phyloP scores from a whole-genome alignment of 2,113 vertebrate species.

The Catharus fuscescens region DNA sequence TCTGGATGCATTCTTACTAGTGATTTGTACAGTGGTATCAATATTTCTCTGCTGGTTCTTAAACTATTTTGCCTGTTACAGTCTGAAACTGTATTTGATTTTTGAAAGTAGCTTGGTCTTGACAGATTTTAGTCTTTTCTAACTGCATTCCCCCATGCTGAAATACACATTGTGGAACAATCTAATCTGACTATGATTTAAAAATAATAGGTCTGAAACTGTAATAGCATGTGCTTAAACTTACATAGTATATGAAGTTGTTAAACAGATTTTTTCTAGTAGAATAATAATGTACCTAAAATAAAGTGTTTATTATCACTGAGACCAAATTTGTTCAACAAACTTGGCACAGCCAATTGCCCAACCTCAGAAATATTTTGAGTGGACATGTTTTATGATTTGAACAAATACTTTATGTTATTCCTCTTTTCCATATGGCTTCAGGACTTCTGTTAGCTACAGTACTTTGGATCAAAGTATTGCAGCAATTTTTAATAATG shows the following conservation, averaged over 20 bases:
- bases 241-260: rapidly evolving
- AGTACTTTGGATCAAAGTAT: not conserved
- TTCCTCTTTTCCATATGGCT: not conserved
- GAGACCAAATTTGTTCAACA: not conserved
- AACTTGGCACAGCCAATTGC: not conserved
- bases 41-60: not conserved
- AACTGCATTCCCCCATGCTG: not conserved
- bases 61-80: not conserved
- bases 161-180: not conserved
- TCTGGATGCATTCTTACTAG: not conserved
- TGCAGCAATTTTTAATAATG: not conserved
- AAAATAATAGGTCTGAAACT: not conserved
- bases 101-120: not conserved
- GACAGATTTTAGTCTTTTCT: not conserved
- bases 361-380: not conserved
- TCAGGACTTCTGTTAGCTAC: not conserved
- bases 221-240: not conserved
- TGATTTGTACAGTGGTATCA: not conserved
- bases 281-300: not conserved
- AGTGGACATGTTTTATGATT: not conserved
- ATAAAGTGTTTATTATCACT: not conserved
- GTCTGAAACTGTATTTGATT: not conserved
- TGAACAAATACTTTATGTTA: not conserved
- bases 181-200: not conserved
- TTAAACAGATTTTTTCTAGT: not conserved